These are phyloP conservation scores for Drosophila prosaltans DNA, from an alignment of 1,140 invertebrate species.

Conservation along the genomic window DNA sequence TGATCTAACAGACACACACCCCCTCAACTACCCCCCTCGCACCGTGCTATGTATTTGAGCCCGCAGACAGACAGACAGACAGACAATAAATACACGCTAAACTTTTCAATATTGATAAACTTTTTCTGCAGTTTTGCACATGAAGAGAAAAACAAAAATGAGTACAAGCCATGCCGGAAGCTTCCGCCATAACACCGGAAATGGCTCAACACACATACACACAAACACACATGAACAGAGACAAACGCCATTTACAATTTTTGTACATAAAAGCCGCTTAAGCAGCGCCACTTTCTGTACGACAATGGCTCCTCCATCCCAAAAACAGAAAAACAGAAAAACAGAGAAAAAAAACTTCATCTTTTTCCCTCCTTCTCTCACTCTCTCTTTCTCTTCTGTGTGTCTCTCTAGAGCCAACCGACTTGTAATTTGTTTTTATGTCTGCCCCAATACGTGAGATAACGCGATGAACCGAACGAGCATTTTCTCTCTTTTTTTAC, in stretches of 20 bases:
- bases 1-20: conserved; percentile 12
- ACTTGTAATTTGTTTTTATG: conserved; percentile 79
- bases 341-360: neutral
- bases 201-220: conserved; percentile 54
- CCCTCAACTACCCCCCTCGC: neutral
- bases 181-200: conserved; percentile 74
- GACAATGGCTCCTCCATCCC: conserved; percentile 14
- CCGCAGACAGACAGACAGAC: conserved; percentile 28
- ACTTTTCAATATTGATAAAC: conserved; percentile 78
- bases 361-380: neutral
- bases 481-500: conserved; percentile 32
- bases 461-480: conserved; percentile 61
- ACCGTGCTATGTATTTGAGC: neutral
- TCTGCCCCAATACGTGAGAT: conserved; percentile 78
- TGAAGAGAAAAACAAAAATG: conserved; percentile 35
- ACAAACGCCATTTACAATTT: conserved; percentile 77
- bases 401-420: neutral
- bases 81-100: conserved; percentile 65
- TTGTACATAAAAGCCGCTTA: conserved; percentile 76
- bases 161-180: conserved; percentile 43
- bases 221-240: conserved; percentile 34
- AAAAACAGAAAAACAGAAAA: neutral
- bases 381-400: neutral
- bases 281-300: conserved; percentile 47
- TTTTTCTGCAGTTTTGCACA: conserved; percentile 60